Percentiles rank a stretch among this genome's conserved stretches.
phyloP scores from a whole-genome alignment of 2,113 vertebrate species.

The Tachysurus vachellii region DNA sequence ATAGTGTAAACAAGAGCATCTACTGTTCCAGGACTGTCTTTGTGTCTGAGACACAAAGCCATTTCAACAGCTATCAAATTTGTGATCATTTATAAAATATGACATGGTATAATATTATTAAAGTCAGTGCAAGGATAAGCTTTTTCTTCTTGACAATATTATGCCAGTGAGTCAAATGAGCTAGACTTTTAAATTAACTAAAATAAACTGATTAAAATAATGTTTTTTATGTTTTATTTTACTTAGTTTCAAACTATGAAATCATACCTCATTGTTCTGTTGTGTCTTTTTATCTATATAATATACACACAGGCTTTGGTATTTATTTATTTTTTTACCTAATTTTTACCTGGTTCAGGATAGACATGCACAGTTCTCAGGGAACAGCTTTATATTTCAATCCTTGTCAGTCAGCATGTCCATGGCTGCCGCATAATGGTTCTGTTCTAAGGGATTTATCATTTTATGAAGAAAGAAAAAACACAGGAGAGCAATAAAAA shows the following conservation, averaged over 20 bases:
- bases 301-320: neutral
- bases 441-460: slow-evolving; percentile 10
- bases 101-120: slow-evolving; percentile 1
- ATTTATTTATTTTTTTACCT: neutral
- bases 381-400: neutral
- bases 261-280: neutral
- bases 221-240: neutral
- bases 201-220: neutral
- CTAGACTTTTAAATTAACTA: neutral
- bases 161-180: neutral
- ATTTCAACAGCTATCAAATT: neutral
- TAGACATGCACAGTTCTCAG: neutral
- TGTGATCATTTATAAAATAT: neutral
- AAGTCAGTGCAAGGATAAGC: neutral
- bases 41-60: neutral
- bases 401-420: neutral
- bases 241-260: neutral
- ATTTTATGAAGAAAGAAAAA: neutral
- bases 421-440: slow-evolving; percentile 3
- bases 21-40: neutral
- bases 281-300: neutral
- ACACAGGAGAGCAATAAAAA: slow-evolving; percentile 41
- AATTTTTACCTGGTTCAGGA: neutral
- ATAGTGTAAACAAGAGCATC: neutral
- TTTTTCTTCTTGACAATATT: neutral